Evolutionary conservation across 1,140 invertebrate genomes (phyloP), one percentile per base, ranked within the genome.

Genomic region (silkworm (Bombyx mori)): DNA sequence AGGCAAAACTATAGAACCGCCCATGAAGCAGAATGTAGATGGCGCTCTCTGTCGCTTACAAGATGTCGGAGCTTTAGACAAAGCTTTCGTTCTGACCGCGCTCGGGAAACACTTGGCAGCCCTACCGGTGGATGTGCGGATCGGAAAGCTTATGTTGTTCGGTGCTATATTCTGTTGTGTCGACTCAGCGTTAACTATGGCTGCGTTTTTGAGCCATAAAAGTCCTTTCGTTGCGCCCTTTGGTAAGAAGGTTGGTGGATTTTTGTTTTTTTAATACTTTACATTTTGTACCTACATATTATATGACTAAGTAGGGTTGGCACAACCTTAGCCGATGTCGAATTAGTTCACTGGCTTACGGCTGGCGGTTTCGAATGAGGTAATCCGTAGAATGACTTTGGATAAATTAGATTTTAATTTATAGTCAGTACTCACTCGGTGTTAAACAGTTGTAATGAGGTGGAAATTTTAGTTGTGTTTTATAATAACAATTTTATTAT

Each of bases 81-180:
- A 92, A 60, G 88, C 90, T 3, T 91, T 91, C 63, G 90, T 93
- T 63, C 88, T 99, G 45, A 99, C 97, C 0, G 92, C 97, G 43
- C 87, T 99, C 4, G 98, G 98, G 3, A 91, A 93, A 62, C 96
- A 98, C 85, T 86, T 99, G 35, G 92, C 96, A 1, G 92, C 96
- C 12, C 82, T 99, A 44, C 97, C 97, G 0, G 92, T 99, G 1
- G 97, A 99, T 71, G 97, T 96, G 1, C 82, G 94, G 67, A 93
- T 97, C 57, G 96, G 95, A 12, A 96, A 98, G 88, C 89, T 98
- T 72, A 94, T 99, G 86, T 77, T 99, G 1, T 97, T 95, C 70
- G 95, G 96, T 1, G 93, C 97, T 18, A 95, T 98, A 54, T 94
- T 99, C 67, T 96, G 95, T 69, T 99, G 97, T 80, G 89, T 99